Evolutionary conservation across 2,797 vertebrate species (phyloP), one percentile per base, ranked within the genome.

Genomic region (Morus bassanus): DNA sequence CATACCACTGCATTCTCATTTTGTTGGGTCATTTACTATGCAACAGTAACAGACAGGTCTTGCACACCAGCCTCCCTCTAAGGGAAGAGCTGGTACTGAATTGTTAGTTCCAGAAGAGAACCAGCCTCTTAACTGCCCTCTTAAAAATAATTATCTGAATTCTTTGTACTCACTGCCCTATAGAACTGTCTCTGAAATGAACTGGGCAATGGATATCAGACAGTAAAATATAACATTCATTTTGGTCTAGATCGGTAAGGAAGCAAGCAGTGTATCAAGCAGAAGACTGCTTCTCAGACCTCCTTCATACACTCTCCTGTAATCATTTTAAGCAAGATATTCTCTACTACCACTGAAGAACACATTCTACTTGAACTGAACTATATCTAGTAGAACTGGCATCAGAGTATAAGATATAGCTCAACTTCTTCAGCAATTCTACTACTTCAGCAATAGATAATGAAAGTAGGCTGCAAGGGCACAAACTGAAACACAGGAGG

Each of bases 1-100:
- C 19, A 12, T 10, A 22, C 0, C 0, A 11, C 6, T 5, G 5
- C 2, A 1, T 37, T 56, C 28, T 14, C 3, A 9, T 14, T 39
- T 18, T 28, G 7, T 43, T 39, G 70, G 35, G 23, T 63, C 31
- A 41, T 7, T 75, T 13, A 11, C 19, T 37, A 5, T 2, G 14
- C 5, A 19, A 6, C 3, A 61, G 4, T 18, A 27, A 27, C 14
- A 56, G 19, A 50, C 4, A 56, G 13, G 7, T 41, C 13, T 15
- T 56, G 24, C 1, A 88, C 10, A 28, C 25, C 22, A 64, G 46
- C 7, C 21, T 51, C 15, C 8, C 53, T 25, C 8, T 10, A 37
- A 37, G 4, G 6, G 25, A 39, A 56, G 27, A 48, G 35, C 24
- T 60, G 19, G 50, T 76, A 82, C 6, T 53, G n/a, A 86, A 65